Evolutionary conservation across 2,888 invertebrate species (phyloP).

Genomic region (Panorpa germanica): DNA sequence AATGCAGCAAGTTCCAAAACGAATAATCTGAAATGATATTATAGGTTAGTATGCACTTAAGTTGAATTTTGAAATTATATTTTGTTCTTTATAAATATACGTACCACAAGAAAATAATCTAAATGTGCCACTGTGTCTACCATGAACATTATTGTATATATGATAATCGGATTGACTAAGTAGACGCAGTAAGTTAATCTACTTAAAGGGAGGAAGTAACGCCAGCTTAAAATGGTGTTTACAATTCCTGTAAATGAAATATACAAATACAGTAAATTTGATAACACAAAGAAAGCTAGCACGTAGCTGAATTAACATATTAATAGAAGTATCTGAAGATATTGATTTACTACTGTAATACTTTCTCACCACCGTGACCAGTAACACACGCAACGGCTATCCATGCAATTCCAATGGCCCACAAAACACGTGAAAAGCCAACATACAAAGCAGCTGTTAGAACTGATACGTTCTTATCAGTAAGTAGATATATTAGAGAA

Average conservation of each 20-base stretch:
- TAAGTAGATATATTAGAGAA: constrained; percentile 23
- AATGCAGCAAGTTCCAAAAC: constrained; percentile 2
- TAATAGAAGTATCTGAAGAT: constrained; percentile 2
- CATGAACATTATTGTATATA: constrained; percentile 19
- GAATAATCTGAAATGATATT: constrained; percentile 6
- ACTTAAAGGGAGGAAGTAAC: constrained; percentile 19
- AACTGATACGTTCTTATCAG: constrained; percentile 20
- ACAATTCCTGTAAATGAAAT: constrained; percentile 21
- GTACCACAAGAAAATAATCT: constrained; percentile 2
- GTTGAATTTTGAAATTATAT: no score
- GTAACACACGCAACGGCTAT: constrained; percentile 26
- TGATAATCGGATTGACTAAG: constrained; percentile 26
- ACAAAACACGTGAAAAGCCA: constrained; percentile 23
- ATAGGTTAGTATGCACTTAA: no score
- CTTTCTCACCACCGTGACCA: constrained; percentile 24
- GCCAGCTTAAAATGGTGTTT: constrained; percentile 19
- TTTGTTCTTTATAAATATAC: constrained; percentile 7
- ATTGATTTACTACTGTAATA: background rate
- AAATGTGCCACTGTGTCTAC: constrained; percentile 6
- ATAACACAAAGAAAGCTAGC: no score
- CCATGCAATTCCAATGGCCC: constrained; percentile 29
- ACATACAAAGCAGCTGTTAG: constrained; percentile 23
- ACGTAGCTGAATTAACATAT: no score
- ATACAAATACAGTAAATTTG: no score
- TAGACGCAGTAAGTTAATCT: constrained; percentile 28